Evolutionary conservation across 2,888 invertebrate species (phyloP), one percentile per base, ranked within the genome.

Genomic region (Drosophila mimetica): DNA sequence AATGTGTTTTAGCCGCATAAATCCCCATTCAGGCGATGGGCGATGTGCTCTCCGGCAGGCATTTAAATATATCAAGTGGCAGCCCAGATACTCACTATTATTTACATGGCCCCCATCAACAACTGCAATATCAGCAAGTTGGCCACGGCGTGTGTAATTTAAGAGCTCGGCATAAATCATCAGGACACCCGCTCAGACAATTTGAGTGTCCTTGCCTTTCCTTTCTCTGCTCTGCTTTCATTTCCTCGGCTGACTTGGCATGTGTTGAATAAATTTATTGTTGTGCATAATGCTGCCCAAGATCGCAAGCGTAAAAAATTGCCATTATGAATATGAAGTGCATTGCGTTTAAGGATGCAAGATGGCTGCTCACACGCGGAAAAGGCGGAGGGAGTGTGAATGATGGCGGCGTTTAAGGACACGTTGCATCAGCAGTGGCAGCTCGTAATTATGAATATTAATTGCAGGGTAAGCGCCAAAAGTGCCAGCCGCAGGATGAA

Each of bases 251-350:
- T 59, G 67, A 48, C 71, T 59, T 69, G 74, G 74, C 86, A 80
- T 76, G 79, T 80, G 84, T 78, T 80, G 88, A 83, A 83, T 83
- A 79, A 88, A 85, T 85, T 88, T 85, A 85, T 86, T 86, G 78
- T 80, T 86, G 84, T 80, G 81, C 86, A 86, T 84, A 83, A 88
- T 78, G 81, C 80, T 77, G 82, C 53, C 84, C 65, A 71, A 61
- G 66, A 71, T 52, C 58, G 63, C 64, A 55, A 36, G 55, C 48
- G 42, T 71, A 76, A 74, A 79, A 76, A 80, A 78, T 67, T 48
- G 70, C 55, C 75, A 78, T 86, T 86, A 85, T 88, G 88, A 85
- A 85, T 85, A 88, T 75, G 67, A 88, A 86, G 76, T 75, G 76
- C 84, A 72, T 58, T 75, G 60, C 81, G 73, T 73, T 87, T 87